phyloP scores from a whole-genome alignment of 1,140 invertebrate genomes.

The Centruroides vittatus region DNA sequence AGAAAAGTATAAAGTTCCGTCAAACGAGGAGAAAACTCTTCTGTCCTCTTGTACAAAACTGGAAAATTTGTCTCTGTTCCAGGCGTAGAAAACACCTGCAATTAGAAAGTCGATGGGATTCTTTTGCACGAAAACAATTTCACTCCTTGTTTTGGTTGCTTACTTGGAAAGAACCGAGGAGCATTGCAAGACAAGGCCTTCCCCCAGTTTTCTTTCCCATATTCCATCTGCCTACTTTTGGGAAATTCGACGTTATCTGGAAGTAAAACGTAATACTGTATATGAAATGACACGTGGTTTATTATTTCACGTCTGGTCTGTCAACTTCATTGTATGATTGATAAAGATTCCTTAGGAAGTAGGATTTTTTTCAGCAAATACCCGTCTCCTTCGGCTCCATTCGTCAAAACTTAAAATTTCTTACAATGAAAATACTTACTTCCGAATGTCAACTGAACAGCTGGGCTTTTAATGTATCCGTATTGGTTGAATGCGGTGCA shows the following conservation, averaged over 20 bases:
- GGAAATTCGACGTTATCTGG: too few relatives aligned
- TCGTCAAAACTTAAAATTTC: too few relatives aligned
- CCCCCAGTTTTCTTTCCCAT: constrained; percentile 79
- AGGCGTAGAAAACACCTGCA: constrained; percentile 47
- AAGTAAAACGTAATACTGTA: too few relatives aligned
- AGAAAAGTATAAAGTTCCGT: constrained; percentile 90
- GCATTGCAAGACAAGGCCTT: constrained; percentile 84
- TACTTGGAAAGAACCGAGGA: constrained; percentile 66
- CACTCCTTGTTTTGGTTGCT: not conserved
- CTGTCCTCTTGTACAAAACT: constrained; percentile 87
- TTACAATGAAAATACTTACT: constrained; percentile 29
- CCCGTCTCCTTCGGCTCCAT: too few relatives aligned
- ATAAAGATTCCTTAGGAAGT: too few relatives aligned
- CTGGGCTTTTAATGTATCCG: constrained; percentile 75
- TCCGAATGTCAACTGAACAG: constrained; percentile 71
- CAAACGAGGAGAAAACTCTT: constrained; percentile 78
- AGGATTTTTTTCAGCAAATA: too few relatives aligned
- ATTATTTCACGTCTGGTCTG: too few relatives aligned
- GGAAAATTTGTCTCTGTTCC: constrained; percentile 72
- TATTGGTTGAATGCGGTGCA: constrained; percentile 77
- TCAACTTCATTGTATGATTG: constrained; percentile 5
- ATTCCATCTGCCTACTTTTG: too few relatives aligned
- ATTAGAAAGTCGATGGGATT: not conserved
- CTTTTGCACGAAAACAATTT: not conserved
- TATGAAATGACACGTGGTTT: too few relatives aligned